Evolutionary conservation across 2,888 invertebrate genomes (phyloP).

Genomic region (Pseudococcus viburni): DNA sequence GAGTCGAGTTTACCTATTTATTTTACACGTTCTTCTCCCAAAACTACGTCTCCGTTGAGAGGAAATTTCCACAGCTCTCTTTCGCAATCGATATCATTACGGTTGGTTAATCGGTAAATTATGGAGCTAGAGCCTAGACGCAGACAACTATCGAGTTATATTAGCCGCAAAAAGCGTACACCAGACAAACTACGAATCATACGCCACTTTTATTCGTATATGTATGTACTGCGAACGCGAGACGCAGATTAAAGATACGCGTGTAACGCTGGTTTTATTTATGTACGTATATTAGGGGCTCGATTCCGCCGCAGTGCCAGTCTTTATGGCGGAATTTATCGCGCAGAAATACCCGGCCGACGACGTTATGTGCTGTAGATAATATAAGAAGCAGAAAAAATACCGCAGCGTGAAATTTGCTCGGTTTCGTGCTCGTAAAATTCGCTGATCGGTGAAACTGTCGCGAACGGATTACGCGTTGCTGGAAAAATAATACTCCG

Average conservation of each 20-base stretch:
- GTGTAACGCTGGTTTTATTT: neutral
- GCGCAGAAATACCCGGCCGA: constrained; percentile 23
- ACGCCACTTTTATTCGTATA: neutral
- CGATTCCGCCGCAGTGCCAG: constrained; percentile 9
- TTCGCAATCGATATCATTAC: neutral
- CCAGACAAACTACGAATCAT: neutral
- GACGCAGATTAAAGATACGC: constrained; percentile 16
- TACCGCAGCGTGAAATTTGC: neutral
- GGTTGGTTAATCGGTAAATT: neutral
- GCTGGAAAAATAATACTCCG: neutral
- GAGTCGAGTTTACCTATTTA: constrained; percentile 3
- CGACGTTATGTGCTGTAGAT: constrained; percentile 27
- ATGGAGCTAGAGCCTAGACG: neutral
- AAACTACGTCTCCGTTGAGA: neutral
- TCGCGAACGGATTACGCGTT: neutral
- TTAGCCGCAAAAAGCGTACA: neutral
- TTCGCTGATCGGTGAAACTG: neutral
- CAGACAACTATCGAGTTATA: neutral
- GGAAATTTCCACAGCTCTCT: neutral
- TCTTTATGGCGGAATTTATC: constrained; percentile 47
- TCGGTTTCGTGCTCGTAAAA: neutral
- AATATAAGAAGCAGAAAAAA: neutral
- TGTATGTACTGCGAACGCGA: neutral
- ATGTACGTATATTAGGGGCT: constrained; percentile 17
- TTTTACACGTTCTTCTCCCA: neutral